Conservation (phyloP, 2,113 vertebrate genomes). For the Plecturocebus donacophilus region DNA sequence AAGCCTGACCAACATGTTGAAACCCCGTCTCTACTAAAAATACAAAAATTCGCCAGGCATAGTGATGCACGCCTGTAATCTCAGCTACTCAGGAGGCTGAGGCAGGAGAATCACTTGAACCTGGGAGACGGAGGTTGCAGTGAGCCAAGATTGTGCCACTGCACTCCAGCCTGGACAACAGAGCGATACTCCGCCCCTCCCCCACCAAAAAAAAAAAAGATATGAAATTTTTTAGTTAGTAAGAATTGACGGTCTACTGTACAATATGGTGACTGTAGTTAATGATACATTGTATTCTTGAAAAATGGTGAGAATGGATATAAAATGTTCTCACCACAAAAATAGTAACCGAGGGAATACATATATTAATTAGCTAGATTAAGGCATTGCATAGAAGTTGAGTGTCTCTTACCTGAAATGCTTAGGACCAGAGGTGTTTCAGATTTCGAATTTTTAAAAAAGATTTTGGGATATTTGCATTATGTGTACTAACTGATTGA, state of each 20-base stretch:
- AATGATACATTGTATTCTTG: background rate
- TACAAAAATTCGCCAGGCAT: too few relatives aligned
- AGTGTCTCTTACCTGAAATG: background rate
- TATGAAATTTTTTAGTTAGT: background rate
- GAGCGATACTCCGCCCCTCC: too few relatives aligned
- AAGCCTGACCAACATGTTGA: too few relatives aligned
- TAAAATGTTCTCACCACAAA: background rate
- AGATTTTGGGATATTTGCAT: background rate
- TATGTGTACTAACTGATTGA: background rate
- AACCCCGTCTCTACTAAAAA: too few relatives aligned
- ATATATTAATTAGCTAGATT: background rate
- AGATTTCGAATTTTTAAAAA: background rate
- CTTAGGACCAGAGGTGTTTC: background rate
- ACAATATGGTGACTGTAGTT: background rate
- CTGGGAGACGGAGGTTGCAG: too few relatives aligned
- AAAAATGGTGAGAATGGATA: background rate
- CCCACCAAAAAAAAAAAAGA: too few relatives aligned
- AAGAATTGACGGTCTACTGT: background rate
- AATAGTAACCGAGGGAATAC: background rate
- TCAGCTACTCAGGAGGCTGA: too few relatives aligned
- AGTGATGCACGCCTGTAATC: too few relatives aligned
- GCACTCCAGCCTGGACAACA: too few relatives aligned
- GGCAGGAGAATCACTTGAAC: too few relatives aligned
- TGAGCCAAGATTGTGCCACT: too few relatives aligned
- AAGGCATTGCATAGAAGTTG: background rate